These are phyloP conservation scores for Eciton burchellii DNA, from an alignment of 1,140 invertebrate species.

Conservation along the genomic window DNA sequence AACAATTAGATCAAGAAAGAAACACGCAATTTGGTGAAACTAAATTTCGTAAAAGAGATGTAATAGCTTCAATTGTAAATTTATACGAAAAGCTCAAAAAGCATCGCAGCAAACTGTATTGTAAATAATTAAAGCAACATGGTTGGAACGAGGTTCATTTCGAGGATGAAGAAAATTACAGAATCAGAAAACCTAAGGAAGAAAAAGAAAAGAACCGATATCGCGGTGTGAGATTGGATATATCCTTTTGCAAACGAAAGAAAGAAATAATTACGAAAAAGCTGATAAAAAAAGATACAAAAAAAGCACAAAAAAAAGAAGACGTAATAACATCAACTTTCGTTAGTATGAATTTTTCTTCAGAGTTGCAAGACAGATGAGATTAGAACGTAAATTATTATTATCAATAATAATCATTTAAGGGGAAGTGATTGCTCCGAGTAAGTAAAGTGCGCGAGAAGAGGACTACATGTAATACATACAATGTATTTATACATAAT, in stretches of 20 bases:
- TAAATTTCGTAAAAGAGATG: not conserved
- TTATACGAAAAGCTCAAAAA: not conserved
- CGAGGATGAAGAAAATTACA: slow-evolving; percentile 9
- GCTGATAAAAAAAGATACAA: too few species aligned
- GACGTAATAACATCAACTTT: not conserved
- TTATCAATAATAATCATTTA: slow-evolving; percentile 18
- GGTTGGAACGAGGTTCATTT: not conserved
- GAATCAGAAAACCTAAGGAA: slow-evolving; percentile 15
- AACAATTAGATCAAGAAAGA: not conserved
- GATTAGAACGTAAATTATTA: slow-evolving; percentile 42
- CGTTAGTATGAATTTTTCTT: slow-evolving; percentile 1
- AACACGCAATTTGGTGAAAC: not conserved
- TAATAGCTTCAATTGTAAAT: not conserved
- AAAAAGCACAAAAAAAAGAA: too few species aligned
- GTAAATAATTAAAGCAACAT: slow-evolving; percentile 16
- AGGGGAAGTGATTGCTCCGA: slow-evolving; percentile 27
- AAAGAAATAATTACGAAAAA: not conserved
- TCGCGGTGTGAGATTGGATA: not conserved
- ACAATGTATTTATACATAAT: slow-evolving; percentile 39
- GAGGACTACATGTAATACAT: slow-evolving; percentile 48
- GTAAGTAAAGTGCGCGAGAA: slow-evolving; percentile 18
- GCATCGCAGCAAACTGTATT: not conserved
- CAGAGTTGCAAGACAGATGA: slow-evolving; percentile 12
- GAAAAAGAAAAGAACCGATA: not conserved
- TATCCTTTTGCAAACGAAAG: not conserved